Conservation (phyloP, 1,140 invertebrate genomes). For the Drosophila pallidifrons region DNA sequence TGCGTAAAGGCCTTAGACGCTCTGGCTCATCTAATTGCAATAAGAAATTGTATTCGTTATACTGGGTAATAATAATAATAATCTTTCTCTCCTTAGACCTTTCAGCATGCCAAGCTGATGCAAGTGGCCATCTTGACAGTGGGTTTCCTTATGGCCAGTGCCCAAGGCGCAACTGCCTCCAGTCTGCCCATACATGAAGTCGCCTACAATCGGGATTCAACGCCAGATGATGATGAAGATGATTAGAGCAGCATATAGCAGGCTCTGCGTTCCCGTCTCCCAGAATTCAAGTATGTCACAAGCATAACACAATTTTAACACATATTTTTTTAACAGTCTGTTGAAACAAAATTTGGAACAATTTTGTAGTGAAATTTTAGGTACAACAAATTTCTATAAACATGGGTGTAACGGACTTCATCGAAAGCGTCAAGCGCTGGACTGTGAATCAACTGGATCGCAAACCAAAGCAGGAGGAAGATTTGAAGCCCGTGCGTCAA, state of each 20-base stretch:
- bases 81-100: constrained; percentile 49
- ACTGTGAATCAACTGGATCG: constrained; percentile 6
- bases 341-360: constrained; percentile 10
- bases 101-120: constrained; percentile 67
- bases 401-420: constrained; percentile 41
- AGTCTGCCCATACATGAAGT: constrained; percentile 33
- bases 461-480: not conserved
- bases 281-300: not conserved
- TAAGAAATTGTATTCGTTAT: too few relatives aligned
- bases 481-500: too few relatives aligned
- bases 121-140: constrained; percentile 59
- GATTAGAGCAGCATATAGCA: constrained; percentile 22
- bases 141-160: constrained; percentile 47
- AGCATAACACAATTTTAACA: not conserved
- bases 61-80: too few relatives aligned
- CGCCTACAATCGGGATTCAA: not conserved
- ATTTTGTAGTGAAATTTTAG: constrained; percentile 11
- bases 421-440: constrained; percentile 36
- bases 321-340: not conserved
- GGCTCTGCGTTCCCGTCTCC: constrained; percentile 6
- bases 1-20: too few relatives aligned
- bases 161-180: not conserved
- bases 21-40: too few relatives aligned
- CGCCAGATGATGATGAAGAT: not conserved
- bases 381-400: constrained; percentile 4